Conservation (phyloP, 2,113 vertebrate genomes). For the Cinclus cinclus region DNA sequence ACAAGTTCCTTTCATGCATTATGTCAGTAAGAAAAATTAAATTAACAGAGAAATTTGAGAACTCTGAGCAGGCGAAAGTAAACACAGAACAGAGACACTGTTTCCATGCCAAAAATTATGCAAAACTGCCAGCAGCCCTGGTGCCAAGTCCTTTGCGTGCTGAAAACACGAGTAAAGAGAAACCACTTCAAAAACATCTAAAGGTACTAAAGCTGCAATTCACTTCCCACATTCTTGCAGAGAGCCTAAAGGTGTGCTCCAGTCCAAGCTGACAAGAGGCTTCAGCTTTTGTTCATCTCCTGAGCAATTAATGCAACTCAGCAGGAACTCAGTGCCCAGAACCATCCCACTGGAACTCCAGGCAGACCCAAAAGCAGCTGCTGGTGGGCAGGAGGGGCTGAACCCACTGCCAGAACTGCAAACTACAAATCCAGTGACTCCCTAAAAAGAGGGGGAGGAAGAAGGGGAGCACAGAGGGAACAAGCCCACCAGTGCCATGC, state of each 20-base stretch:
- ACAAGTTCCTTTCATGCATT: not conserved
- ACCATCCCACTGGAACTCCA: not conserved
- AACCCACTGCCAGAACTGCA: not conserved
- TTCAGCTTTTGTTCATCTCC: conserved; percentile 54
- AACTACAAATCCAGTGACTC: not conserved
- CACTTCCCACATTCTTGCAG: conserved; percentile 22
- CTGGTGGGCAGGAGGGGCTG: not conserved
- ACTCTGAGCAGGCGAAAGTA: not conserved
- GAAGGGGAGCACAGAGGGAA: not conserved
- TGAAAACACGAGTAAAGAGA: not conserved
- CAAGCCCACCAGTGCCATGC: not conserved
- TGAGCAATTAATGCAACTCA: conserved; percentile 58
- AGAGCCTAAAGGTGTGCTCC: conserved; percentile 2
- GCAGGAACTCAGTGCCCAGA: conserved; percentile 50
- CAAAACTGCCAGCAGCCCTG: not conserved
- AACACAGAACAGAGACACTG: not conserved
- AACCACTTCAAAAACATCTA: not conserved
- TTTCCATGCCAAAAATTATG: not conserved
- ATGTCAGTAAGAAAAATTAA: not conserved
- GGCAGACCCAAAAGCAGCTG: conserved; percentile 26
- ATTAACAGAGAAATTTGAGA: not conserved
- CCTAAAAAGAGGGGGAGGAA: not conserved
- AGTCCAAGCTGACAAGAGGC: conserved; percentile 41
- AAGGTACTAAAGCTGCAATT: not conserved
- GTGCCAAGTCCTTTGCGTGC: not conserved